These are phyloP conservation scores for Listronotus oregonensis DNA, from an alignment of 1,140 invertebrate species.

Conservation along the genomic window DNA sequence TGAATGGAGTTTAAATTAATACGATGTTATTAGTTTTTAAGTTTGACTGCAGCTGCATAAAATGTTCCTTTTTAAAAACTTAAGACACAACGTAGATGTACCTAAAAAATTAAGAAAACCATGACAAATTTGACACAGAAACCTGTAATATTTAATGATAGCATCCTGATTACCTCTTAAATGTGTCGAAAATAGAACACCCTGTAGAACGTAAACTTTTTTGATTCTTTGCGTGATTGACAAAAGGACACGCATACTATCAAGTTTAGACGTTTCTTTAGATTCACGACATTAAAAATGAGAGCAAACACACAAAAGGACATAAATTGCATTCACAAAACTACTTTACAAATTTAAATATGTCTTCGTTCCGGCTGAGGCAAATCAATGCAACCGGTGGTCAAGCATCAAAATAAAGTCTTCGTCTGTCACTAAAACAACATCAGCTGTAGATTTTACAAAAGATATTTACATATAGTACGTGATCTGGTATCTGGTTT, in stretches of 20 bases:
- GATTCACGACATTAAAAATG: conserved; percentile 35
- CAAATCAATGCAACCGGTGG: conserved; percentile 33
- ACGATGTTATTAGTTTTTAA: too few species aligned
- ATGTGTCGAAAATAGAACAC: too few species aligned
- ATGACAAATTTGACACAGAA: too few species aligned
- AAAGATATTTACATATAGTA: conserved; percentile 35
- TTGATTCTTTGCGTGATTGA: background rate
- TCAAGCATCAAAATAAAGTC: conserved; percentile 42
- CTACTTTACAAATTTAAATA: conserved; percentile 37
- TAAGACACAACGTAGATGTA: too few species aligned
- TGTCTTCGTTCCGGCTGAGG: conserved; percentile 19
- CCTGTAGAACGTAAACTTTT: too few species aligned
- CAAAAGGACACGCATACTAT: background rate
- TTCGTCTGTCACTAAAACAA: conserved; percentile 22
- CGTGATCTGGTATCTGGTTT: conserved; percentile 1
- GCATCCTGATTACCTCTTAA: too few species aligned
- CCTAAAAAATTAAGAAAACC: too few species aligned
- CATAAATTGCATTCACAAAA: conserved; percentile 35
- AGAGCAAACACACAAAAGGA: conserved; percentile 39
- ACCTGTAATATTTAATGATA: too few species aligned
- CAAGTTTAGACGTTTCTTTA: conserved; percentile 9
- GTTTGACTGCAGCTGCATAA: too few species aligned
- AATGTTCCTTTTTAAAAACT: too few species aligned
- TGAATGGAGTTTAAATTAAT: too few species aligned
- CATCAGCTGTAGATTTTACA: conserved; percentile 18